Evolutionary conservation across 2,888 invertebrate genomes (phyloP).

Genomic region (Osmoderma eremita): DNA sequence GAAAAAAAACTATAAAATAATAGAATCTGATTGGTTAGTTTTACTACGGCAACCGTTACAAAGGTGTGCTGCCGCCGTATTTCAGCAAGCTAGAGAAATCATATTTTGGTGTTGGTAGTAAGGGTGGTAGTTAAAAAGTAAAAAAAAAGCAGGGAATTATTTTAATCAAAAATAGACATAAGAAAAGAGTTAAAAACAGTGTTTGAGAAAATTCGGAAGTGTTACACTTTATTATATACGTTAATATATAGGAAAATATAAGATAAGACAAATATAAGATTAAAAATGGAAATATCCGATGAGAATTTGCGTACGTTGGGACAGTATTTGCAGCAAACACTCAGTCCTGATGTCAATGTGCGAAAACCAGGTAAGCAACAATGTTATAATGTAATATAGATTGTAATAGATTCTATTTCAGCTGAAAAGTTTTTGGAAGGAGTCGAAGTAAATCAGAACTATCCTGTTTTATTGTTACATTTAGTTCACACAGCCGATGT

Average conservation of each 20-base stretch:
- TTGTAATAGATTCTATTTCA: conserved; percentile 57
- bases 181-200: background rate
- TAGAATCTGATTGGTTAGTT: too few species aligned
- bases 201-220: background rate
- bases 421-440: conserved; percentile 93
- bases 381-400: background rate
- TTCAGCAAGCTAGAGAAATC: too few species aligned
- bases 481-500: conserved; percentile 85
- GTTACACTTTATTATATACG: background rate
- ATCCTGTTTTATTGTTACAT: conserved; percentile 85
- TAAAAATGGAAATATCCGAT: conserved; percentile 86
- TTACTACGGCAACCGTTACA: too few species aligned
- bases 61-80: too few species aligned
- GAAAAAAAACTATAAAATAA: too few species aligned
- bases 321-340: conserved; percentile 86
- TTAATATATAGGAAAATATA: background rate
- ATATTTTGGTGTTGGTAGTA: too few species aligned
- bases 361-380: conserved; percentile 81
- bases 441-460: conserved; percentile 90
- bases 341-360: conserved; percentile 83
- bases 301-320: conserved; percentile 84
- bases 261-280: conserved; percentile 24
- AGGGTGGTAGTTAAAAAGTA: too few species aligned
- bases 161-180: too few species aligned
- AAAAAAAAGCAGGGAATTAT: too few species aligned